phyloP scores from a whole-genome alignment of 2,888 invertebrate species.

The Allygus modestus region DNA sequence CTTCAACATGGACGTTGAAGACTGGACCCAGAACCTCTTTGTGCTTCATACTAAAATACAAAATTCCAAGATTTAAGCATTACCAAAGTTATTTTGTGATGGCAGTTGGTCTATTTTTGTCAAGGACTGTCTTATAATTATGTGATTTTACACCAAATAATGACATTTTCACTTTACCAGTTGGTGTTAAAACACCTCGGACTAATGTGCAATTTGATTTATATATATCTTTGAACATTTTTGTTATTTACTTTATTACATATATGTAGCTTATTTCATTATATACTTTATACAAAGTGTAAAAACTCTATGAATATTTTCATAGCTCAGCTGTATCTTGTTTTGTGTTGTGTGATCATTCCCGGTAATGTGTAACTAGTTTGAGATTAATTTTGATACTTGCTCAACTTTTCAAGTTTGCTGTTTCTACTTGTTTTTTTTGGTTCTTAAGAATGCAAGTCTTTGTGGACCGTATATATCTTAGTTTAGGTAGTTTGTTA shows the following conservation, averaged over 20 bases:
- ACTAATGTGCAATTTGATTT: conserved; percentile 17
- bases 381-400: neutral
- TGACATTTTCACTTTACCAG: neutral
- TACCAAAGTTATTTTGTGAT: neutral
- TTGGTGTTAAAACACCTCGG: neutral
- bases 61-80: neutral
- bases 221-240: conserved; percentile 4
- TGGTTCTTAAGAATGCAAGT: neutral
- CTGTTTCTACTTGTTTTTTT: neutral
- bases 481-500: neutral
- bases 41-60: neutral
- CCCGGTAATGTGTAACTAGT: neutral
- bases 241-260: neutral
- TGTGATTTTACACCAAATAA: neutral
- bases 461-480: neutral
- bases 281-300: neutral
- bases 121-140: neutral
- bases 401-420: neutral
- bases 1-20: neutral
- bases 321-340: neutral
- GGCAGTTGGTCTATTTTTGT: neutral
- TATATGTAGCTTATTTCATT: neutral
- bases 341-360: neutral
- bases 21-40: neutral
- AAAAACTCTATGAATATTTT: conserved; percentile 13